Base-by-base conservation (phyloP, 2,797 vertebrate species). In the Anguilla marmorata region DNA sequence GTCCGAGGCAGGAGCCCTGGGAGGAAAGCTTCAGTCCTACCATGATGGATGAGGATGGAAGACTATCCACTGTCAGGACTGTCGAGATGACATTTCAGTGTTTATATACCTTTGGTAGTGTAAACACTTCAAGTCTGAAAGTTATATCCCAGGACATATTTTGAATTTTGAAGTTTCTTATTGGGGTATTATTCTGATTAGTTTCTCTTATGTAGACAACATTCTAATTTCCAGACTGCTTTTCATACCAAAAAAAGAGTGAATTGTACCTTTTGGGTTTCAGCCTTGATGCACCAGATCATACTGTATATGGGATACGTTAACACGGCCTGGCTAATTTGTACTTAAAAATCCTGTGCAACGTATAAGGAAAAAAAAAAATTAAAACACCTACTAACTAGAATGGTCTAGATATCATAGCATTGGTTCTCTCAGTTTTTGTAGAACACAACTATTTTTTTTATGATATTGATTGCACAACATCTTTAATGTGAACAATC, bases 21-120 rank as follows among this genome's bases (percentile, higher is more conserved):
- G 66, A 66, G 50, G 37, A 69, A 37, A 50, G 41, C 21, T 45
- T 85, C 50, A 24, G 16, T 45, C 84, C 33, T 74, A 30, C 37
- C 50, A n/a, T 27, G 21, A 76, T 85, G 82, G 66, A 54, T 30
- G 30, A 85, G 45, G 86, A 66, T 19, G 30, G 66, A 84, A 84
- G 50, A 76, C 72, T 12, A 30, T 82, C 79, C 79, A 48, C 11
- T 50, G 19, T 7, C 45, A 9, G 21, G 79, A 50, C 7, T 50
- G 21, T n/a, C 7, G 41, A 82, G 79, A 82, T 82, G 24, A 48
- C 79, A 82, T 82, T 76, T 79, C 37, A 69, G 37, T 30, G 69
- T 7, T 24, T 24, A 45, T 27, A 56, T 11, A 45, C 72, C 21
- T 85, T 50, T 85, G 60, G 82, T 30, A 58, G 63, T 63, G 63